Percentiles rank a stretch among this genome's conserved stretches.
Evolutionary conservation across 2,113 vertebrate species (phyloP).

Genomic region (Nibea coibor): DNA sequence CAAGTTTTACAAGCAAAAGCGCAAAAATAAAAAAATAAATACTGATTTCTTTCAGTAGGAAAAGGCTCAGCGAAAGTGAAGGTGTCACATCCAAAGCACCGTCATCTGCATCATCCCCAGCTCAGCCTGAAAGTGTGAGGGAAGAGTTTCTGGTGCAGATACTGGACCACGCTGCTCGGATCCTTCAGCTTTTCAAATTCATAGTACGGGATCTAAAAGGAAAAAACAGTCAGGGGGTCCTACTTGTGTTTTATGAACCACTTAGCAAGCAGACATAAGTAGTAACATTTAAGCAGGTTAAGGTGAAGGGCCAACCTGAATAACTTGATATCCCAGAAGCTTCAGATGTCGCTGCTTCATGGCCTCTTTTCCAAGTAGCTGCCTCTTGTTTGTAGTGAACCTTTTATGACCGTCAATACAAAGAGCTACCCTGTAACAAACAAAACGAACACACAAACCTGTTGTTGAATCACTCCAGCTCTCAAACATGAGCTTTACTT

Average conservation of each 20-base stretch:
- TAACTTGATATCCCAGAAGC: conserved; percentile 91
- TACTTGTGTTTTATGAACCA: not conserved
- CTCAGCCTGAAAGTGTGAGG: conserved; percentile 80
- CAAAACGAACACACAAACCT: not conserved
- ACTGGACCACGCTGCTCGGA: conserved; percentile 82
- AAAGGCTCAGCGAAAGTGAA: not conserved
- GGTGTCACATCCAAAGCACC: not conserved
- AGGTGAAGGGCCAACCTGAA: conserved; percentile 85
- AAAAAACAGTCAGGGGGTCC: not conserved
- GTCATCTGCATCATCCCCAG: conserved; percentile 71
- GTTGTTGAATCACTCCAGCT: not conserved
- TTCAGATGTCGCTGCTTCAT: conserved; percentile 93
- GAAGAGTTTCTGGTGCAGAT: conserved; percentile 93
- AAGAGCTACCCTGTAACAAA: conserved; percentile 85
- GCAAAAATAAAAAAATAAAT: conserved; percentile 52
- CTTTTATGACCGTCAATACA: conserved; percentile 91
- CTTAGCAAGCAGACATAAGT: not conserved
- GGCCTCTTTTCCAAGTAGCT: conserved; percentile 90
- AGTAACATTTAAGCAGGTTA: not conserved
- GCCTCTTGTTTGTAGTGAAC: conserved; percentile 84
- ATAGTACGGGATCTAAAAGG: conserved; percentile 89
- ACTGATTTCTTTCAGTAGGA: not conserved
- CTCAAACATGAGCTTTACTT: not conserved
- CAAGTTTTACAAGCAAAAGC: conserved; percentile 17
- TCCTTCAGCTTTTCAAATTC: conserved; percentile 85